A percentile compares a stretch with the other conserved stretches of the same genome.
Evolutionary conservation across 2,797 vertebrate genomes (phyloP).

Genomic region (Pelobates cultripes): DNA sequence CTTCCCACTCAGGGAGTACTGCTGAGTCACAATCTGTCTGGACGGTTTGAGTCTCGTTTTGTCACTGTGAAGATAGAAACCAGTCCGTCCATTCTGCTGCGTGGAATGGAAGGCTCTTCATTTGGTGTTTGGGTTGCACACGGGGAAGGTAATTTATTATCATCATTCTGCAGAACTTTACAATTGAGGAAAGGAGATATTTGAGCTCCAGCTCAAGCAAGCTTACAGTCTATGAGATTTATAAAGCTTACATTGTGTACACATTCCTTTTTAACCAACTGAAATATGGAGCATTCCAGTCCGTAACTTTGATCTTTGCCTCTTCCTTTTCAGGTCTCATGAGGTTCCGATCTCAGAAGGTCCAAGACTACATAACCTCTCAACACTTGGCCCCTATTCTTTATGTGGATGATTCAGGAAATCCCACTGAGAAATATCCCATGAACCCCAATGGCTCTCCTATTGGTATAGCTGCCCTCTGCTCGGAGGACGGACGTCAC

Average conservation of each 20-base stretch:
- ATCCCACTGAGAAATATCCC: slow-evolving; percentile 83
- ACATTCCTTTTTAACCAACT: too few species aligned
- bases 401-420: slow-evolving; percentile 83
- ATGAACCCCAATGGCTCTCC: slow-evolving; percentile 91
- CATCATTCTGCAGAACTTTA: too few species aligned
- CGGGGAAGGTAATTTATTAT: slow-evolving; percentile 80
- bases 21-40: slow-evolving; percentile 83
- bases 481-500: slow-evolving; percentile 85
- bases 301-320: not conserved
- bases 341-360: slow-evolving; percentile 76
- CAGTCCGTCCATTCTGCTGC: slow-evolving; percentile 83
- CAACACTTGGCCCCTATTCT: slow-evolving; percentile 76
- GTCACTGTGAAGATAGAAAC: slow-evolving; percentile 80
- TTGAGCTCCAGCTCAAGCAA: too few species aligned
- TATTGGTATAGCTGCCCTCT: slow-evolving; percentile 80
- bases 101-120: slow-evolving; percentile 84
- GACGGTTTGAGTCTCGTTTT: slow-evolving; percentile 89
- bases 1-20: slow-evolving; percentile 66
- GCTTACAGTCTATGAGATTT: too few species aligned
- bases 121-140: slow-evolving; percentile 92
- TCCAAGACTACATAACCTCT: slow-evolving; percentile 68
- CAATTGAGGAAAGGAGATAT: too few species aligned
- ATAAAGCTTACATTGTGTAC: too few species aligned
- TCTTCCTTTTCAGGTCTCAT: slow-evolving; percentile 76
- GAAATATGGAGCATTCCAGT: not conserved